Evolutionary conservation across 2,113 vertebrate genomes (phyloP).

Genomic region (Lagopus leucura): DNA sequence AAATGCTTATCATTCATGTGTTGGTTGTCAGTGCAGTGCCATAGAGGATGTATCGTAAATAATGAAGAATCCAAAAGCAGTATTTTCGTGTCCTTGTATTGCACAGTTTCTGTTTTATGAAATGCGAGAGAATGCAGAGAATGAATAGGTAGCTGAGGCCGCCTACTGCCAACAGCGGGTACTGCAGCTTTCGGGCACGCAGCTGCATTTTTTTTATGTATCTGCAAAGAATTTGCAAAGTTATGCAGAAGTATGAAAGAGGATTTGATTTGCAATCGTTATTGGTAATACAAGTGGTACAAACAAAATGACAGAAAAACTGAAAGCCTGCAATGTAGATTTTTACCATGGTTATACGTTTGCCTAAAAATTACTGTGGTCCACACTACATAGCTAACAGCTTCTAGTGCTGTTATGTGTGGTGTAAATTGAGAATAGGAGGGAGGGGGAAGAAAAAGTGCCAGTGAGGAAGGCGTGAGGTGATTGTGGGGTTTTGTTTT

Average conservation of each 20-base stretch:
- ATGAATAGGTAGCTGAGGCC: slow-evolving; percentile 57
- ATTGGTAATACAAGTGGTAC: rapidly evolving
- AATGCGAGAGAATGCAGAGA: rapidly evolving
- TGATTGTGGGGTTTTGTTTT: not conserved
- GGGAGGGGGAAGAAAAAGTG: not conserved
- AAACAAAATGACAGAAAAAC: not conserved
- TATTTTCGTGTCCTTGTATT: not conserved
- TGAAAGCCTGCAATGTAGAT: not conserved
- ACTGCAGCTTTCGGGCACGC: not conserved
- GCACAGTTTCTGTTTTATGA: rapidly evolving
- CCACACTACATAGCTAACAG: not conserved
- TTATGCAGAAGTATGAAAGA: not conserved
- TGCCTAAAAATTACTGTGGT: not conserved
- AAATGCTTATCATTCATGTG: not conserved
- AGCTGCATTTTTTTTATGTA: not conserved
- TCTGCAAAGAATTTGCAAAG: not conserved
- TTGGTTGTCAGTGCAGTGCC: rapidly evolving
- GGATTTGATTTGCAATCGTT: not conserved
- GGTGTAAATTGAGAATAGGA: not conserved
- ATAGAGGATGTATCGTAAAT: not conserved
- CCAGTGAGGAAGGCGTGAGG: not conserved
- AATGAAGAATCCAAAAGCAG: not conserved
- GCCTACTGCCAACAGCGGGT: slow-evolving; percentile 48
- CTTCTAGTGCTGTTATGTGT: not conserved
- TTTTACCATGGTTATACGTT: not conserved